Evolutionary conservation across 2,888 invertebrate genomes (phyloP).

Genomic region (Ochropleura leucogaster): DNA sequence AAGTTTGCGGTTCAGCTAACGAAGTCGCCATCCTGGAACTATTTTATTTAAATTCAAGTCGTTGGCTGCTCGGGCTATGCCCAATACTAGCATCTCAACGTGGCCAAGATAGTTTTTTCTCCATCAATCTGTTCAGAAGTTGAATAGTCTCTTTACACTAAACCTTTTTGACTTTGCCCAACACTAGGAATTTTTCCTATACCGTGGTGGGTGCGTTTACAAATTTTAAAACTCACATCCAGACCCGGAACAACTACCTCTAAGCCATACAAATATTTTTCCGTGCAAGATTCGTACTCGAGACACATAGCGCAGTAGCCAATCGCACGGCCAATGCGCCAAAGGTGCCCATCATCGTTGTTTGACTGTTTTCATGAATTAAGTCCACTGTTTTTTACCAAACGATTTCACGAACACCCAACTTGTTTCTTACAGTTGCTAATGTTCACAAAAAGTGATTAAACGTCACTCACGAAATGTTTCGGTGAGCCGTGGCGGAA

Average conservation of each 20-base stretch:
- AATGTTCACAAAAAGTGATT: conserved; percentile 68
- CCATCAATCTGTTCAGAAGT: background rate
- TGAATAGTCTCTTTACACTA: background rate
- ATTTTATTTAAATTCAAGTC: conserved; percentile 12
- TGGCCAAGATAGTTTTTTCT: background rate
- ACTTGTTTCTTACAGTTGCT: conserved; percentile 62
- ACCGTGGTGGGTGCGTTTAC: too few relatives aligned
- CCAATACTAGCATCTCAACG: background rate
- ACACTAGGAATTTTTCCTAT: too few relatives aligned
- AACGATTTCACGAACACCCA: conserved; percentile 48
- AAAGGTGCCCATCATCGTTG: conserved; percentile 5
- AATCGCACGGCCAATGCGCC: too few relatives aligned
- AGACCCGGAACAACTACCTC: too few relatives aligned
- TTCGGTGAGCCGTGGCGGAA: conserved; percentile 60
- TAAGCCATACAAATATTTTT: too few relatives aligned
- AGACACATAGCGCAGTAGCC: too few relatives aligned
- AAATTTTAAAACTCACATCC: too few relatives aligned
- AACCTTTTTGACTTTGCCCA: background rate
- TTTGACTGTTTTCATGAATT: conserved; percentile 14
- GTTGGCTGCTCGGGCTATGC: background rate
- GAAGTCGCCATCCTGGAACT: background rate
- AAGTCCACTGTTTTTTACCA: conserved; percentile 40
- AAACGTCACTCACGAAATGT: conserved; percentile 71
- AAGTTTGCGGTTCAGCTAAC: conserved; percentile 17
- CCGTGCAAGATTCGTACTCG: too few relatives aligned